phyloP scores from a whole-genome alignment of 2,797 vertebrate species.

The Hozukius guyotensis region DNA sequence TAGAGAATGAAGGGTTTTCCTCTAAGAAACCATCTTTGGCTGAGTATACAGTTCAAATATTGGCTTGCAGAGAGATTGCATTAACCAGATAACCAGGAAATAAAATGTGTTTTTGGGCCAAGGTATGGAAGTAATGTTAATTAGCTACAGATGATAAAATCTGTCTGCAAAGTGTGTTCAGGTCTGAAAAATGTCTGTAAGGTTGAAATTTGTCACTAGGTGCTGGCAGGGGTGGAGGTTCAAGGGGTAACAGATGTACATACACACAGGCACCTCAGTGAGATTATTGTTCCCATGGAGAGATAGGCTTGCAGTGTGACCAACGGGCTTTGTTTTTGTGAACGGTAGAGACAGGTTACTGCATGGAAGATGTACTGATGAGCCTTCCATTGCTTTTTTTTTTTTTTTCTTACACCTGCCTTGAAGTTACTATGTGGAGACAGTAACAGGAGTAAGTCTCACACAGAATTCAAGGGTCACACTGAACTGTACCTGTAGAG shows the following conservation, averaged over 20 bases:
- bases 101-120: background rate
- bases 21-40: background rate
- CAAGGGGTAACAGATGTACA: background rate
- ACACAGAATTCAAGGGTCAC: background rate
- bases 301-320: background rate
- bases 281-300: background rate
- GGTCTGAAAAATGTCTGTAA: background rate
- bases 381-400: background rate
- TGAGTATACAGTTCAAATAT: background rate
- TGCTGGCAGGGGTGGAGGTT: background rate
- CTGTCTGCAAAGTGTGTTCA: background rate
- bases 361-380: background rate
- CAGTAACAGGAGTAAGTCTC: background rate
- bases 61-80: background rate
- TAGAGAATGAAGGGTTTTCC: background rate
- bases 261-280: background rate
- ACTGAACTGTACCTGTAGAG: background rate
- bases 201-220: background rate
- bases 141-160: constrained; percentile 7
- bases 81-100: background rate
- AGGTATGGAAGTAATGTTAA: background rate
- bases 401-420: background rate
- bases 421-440: background rate
- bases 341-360: background rate
- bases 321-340: background rate